Evolutionary conservation across 2,888 invertebrate species (phyloP).

Genomic region (Idaea aversata): DNA sequence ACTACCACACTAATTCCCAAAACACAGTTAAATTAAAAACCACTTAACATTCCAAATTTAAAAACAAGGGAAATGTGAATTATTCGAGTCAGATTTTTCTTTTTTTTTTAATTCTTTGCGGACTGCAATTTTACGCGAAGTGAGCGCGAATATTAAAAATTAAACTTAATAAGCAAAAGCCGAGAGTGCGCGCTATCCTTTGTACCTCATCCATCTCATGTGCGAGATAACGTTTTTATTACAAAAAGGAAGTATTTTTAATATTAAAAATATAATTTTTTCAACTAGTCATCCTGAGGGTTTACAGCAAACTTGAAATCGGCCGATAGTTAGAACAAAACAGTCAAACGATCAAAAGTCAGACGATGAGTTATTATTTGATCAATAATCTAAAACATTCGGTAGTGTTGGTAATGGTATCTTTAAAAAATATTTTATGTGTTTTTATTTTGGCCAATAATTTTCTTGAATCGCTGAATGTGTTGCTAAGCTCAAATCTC

Average conservation of each 20-base stretch:
- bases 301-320: too few relatives aligned
- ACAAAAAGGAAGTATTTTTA: not conserved
- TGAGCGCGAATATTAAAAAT: conserved; percentile 77
- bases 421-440: too few relatives aligned
- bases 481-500: too few relatives aligned
- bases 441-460: too few relatives aligned
- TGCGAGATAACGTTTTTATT: not conserved
- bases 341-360: too few relatives aligned
- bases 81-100: conserved; percentile 40
- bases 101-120: conserved; percentile 46
- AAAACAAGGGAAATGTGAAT: conserved; percentile 30
- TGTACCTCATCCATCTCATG: not conserved
- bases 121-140: conserved; percentile 74
- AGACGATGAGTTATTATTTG: too few relatives aligned
- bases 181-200: conserved; percentile 17
- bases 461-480: too few relatives aligned
- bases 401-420: too few relatives aligned
- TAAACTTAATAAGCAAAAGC: conserved; percentile 73
- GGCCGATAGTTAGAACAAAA: too few relatives aligned
- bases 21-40: conserved; percentile 9
- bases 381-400: too few relatives aligned
- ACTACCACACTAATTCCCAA: conserved; percentile 10
- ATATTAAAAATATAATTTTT: too few relatives aligned
- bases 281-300: too few relatives aligned
- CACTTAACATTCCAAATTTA: conserved; percentile 8